Percentiles rank a stretch among this genome's conserved stretches.
Evolutionary conservation across 2,888 invertebrate genomes (phyloP).

Genomic region (Eurois occulta): DNA sequence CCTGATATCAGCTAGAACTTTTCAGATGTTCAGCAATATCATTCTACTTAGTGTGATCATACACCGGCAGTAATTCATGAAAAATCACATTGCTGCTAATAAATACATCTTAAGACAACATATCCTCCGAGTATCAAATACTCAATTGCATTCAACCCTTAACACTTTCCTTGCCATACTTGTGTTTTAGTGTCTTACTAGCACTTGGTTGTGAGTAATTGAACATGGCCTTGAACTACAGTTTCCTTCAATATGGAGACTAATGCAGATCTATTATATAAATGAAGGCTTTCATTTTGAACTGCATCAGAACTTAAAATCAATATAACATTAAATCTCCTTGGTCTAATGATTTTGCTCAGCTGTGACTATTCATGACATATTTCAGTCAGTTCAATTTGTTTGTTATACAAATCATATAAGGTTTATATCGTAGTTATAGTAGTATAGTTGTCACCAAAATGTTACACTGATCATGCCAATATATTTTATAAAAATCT

Average conservation of each 20-base stretch:
- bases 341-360: background rate
- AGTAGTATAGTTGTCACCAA: background rate
- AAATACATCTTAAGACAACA: background rate
- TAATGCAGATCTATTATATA: slow-evolving; percentile 25
- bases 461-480: background rate
- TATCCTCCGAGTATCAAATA: background rate
- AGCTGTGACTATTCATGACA: background rate
- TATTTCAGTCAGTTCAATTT: background rate
- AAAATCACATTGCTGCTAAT: background rate
- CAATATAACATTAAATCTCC: slow-evolving; percentile 1
- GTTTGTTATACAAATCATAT: background rate
- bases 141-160: background rate
- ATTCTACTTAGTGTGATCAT: background rate
- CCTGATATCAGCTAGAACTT: background rate
- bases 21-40: background rate
- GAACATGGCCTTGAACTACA: slow-evolving; percentile 32
- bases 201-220: background rate
- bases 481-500: background rate
- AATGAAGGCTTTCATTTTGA: slow-evolving; percentile 13
- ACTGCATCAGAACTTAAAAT: background rate
- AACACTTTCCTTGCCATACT: background rate
- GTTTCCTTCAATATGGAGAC: background rate
- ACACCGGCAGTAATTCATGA: background rate
- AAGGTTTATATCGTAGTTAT: background rate
- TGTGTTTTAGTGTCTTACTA: background rate